These are phyloP conservation scores for Camptogramma bilineatum DNA, from an alignment of 2,888 invertebrate genomes.

Conservation along the genomic window DNA sequence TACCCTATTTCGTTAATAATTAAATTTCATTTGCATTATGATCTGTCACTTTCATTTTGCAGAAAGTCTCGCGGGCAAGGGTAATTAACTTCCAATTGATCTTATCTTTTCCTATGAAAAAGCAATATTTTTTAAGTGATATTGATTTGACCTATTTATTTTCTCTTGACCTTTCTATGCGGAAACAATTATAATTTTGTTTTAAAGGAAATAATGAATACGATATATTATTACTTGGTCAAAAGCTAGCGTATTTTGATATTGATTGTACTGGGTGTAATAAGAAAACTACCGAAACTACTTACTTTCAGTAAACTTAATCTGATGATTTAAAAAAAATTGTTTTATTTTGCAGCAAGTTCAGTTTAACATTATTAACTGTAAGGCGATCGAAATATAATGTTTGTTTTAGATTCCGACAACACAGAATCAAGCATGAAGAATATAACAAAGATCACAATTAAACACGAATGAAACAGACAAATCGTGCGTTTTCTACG, in stretches of 20 bases:
- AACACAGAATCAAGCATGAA: too few relatives aligned
- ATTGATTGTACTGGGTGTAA: too few relatives aligned
- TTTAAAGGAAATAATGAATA: slow-evolving; percentile 41
- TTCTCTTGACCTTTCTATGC: slow-evolving; percentile 39
- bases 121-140: slow-evolving; percentile 43
- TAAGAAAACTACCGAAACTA: too few relatives aligned
- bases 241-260: not conserved
- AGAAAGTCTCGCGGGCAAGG: not conserved
- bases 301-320: too few relatives aligned
- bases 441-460: too few relatives aligned
- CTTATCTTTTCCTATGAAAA: slow-evolving; percentile 32
- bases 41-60: not conserved
- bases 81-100: slow-evolving; percentile 4
- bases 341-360: too few relatives aligned
- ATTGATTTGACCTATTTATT: slow-evolving; percentile 43
- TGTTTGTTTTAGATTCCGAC: too few relatives aligned
- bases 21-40: not conserved
- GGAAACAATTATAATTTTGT: slow-evolving; percentile 33
- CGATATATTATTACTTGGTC: slow-evolving; percentile 31
- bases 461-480: too few relatives aligned
- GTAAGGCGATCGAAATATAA: too few relatives aligned
- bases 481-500: too few relatives aligned
- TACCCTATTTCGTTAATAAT: not conserved
- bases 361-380: too few relatives aligned
- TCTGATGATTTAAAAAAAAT: too few relatives aligned